phyloP scores from a whole-genome alignment of 2,797 vertebrate genomes.

The Lepidocolaptes lacrymiger region DNA sequence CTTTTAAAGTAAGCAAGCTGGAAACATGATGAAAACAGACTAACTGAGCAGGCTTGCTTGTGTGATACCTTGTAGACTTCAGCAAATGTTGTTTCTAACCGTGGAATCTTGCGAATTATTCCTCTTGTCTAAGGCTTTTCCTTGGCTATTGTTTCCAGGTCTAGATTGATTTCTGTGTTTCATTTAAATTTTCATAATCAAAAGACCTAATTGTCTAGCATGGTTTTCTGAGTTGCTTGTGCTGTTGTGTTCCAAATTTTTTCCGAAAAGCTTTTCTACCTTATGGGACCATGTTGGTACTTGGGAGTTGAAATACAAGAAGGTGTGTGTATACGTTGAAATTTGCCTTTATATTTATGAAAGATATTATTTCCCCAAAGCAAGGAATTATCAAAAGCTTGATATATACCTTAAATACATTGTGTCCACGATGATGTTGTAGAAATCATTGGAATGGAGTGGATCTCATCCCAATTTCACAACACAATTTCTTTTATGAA shows the following conservation, averaged over 20 bases:
- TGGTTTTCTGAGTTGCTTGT: background rate
- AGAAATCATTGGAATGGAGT: background rate
- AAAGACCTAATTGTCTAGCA: background rate
- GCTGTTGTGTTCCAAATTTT: background rate
- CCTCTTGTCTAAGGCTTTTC: background rate
- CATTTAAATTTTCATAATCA: background rate
- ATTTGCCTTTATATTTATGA: background rate
- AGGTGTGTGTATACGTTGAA: background rate
- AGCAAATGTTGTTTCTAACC: background rate
- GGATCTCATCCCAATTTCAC: background rate
- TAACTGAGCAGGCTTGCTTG: background rate
- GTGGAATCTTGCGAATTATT: background rate
- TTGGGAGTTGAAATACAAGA: background rate
- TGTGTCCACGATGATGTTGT: background rate
- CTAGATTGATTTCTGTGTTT: background rate
- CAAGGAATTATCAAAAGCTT: background rate
- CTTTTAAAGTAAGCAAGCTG: constrained; percentile 23
- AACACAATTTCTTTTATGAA: background rate
- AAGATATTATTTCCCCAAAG: background rate
- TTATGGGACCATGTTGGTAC: fast-evolving
- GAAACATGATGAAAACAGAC: background rate
- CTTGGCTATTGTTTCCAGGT: background rate
- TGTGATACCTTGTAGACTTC: background rate
- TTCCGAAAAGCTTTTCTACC: background rate
- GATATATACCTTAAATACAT: background rate